Conservation (phyloP, 2,797 vertebrate species). For the Chloroceryle inda region DNA sequence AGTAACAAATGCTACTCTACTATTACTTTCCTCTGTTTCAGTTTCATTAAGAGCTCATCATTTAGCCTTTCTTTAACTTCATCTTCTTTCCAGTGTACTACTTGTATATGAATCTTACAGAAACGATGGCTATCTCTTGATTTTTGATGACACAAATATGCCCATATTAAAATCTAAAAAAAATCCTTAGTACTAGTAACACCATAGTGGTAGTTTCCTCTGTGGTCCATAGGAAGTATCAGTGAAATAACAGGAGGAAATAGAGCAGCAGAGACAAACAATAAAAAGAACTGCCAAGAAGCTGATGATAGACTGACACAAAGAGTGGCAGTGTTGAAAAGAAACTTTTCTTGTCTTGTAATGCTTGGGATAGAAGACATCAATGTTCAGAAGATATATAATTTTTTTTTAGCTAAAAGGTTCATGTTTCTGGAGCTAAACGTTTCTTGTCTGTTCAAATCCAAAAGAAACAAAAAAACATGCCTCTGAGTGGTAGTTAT, state of each 20-base stretch:
- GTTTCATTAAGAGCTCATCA: background rate
- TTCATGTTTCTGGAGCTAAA: background rate
- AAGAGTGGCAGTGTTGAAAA: background rate
- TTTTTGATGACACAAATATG: background rate
- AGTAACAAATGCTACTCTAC: background rate
- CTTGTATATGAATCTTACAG: background rate
- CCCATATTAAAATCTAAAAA: background rate
- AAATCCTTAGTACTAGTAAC: background rate
- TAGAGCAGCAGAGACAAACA: background rate
- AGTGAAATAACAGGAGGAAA: background rate
- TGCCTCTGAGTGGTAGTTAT: background rate
- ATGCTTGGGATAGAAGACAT: background rate
- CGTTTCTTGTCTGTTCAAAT: background rate
- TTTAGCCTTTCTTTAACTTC: background rate
- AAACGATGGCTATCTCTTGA: background rate
- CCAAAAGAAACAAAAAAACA: background rate
- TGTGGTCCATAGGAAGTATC: background rate
- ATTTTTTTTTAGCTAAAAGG: background rate
- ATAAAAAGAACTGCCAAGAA: background rate
- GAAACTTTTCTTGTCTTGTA: background rate
- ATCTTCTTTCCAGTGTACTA: background rate
- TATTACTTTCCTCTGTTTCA: background rate
- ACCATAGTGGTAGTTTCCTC: background rate
- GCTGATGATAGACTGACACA: background rate
- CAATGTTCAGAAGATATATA: fast-evolving